phyloP scores from a whole-genome alignment of 2,113 vertebrate genomes.

The Callipepla californica region DNA sequence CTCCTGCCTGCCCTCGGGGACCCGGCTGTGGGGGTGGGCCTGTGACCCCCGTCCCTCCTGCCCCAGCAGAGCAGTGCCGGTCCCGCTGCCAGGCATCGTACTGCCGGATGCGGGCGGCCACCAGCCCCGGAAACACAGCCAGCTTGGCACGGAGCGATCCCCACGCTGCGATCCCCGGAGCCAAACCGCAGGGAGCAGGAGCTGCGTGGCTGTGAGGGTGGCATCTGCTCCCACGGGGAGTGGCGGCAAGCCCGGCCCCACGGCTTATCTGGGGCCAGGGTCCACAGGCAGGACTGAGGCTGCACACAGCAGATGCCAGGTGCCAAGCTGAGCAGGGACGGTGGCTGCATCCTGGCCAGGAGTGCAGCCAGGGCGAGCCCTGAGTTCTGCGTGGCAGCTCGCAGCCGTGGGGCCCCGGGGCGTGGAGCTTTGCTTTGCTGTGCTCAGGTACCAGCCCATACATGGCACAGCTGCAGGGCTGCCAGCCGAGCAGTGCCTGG shows the following conservation, averaged over 20 bases:
- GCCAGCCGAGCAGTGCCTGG: background rate
- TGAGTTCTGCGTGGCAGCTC: rapidly evolving
- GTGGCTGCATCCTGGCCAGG: background rate
- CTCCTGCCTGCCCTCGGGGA: background rate
- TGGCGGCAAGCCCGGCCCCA: rapidly evolving
- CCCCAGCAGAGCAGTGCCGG: rapidly evolving
- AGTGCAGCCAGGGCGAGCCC: rapidly evolving
- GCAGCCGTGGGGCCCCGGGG: rapidly evolving
- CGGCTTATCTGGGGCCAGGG: slow-evolving; percentile 27
- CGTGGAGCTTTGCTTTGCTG: background rate
- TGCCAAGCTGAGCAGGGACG: rapidly evolving
- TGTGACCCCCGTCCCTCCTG: rapidly evolving
- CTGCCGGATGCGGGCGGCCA: slow-evolving; percentile 39
- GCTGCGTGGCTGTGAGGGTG: background rate
- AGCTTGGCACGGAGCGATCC: background rate
- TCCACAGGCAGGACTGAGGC: background rate
- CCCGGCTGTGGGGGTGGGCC: rapidly evolving
- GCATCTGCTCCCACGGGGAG: background rate
- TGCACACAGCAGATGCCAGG: background rate
- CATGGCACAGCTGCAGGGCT: background rate
- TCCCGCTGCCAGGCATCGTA: background rate
- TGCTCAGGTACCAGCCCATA: background rate
- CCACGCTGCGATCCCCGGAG: rapidly evolving
- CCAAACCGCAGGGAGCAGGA: background rate
- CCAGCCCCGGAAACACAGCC: slow-evolving; percentile 30